Percentiles rank a stretch among this genome's conserved stretches.
Conservation (phyloP, 2,113 vertebrate genomes). For the Microtus montanus region DNA sequence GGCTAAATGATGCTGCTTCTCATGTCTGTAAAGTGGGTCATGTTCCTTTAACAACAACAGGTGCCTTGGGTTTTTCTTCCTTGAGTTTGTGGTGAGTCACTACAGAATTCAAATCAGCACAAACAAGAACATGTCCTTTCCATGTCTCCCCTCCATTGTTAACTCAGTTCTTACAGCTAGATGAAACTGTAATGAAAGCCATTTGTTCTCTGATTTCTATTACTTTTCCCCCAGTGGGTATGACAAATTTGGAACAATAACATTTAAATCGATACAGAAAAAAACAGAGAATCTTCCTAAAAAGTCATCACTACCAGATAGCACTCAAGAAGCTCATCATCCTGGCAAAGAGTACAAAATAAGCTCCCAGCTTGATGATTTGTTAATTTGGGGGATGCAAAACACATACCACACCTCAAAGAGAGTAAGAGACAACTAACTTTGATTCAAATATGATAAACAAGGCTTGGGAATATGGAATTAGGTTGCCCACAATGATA, state of each 20-base stretch:
- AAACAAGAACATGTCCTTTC: constrained; percentile 26
- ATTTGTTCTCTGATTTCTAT: constrained; percentile 39
- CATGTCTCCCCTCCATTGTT: neutral
- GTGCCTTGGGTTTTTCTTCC: constrained; percentile 44
- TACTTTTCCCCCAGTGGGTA: neutral
- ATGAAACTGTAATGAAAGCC: constrained; percentile 35
- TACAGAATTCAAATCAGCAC: constrained; percentile 9
- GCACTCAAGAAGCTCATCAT: neutral
- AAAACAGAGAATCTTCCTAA: neutral
- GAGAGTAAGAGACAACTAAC: neutral
- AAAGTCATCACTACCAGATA: neutral
- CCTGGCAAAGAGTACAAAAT: neutral
- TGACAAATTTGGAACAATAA: constrained; percentile 14
- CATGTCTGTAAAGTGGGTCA: constrained; percentile 21
- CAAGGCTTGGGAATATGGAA: neutral
- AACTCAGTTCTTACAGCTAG: constrained; percentile 37
- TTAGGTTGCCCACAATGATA: neutral
- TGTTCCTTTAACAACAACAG: constrained; percentile 56
- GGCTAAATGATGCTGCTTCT: neutral
- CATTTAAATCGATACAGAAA: constrained; percentile 16
- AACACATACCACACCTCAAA: neutral
- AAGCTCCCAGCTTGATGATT: neutral
- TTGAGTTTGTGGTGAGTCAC: constrained; percentile 40
- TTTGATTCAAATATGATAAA: neutral
- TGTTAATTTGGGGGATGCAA: neutral